Base-by-base conservation (phyloP, 2,888 invertebrate genomes). In the Machimus atricapillus region DNA sequence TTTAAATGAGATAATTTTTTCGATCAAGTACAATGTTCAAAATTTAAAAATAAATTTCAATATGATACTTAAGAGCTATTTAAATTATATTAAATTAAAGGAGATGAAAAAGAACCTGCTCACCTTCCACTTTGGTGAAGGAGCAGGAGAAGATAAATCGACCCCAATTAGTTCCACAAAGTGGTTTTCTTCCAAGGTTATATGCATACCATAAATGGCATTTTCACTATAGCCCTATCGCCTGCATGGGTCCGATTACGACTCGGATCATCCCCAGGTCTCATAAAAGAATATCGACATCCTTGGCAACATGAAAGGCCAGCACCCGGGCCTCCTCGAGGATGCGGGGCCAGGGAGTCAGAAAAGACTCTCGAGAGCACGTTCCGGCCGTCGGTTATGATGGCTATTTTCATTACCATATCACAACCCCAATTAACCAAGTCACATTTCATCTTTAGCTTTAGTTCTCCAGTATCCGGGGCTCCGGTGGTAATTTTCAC, bases 401-500 rank as follows among this genome's bases (percentile, higher is more conserved):
- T 78, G 78, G 78, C 46, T 78, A 78, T 43, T 78, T 78, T 78
- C 78, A 78, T 78, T 78, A 78, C 78, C 78, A 78, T 78, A 78
- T 78, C 43, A 37, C 37, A 78, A 43, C 78, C 78, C 40, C 78
- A 78, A 78, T 78, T 78, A 78, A 78, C 78, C 78, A 43, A 78
- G 40, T 78, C 78, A 78, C 78, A 78, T 78, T 40, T 78, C 78
- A 78, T 78, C 78, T 78, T 78, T 78, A 78, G 40, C 78, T 78
- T 78, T 76, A 76, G 76, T 76, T 37, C 76, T 76, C n/a, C 37
- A 76, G 76, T 76, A 37, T 37, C 37, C 19, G 23, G 37, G n/a
- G 78, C 23, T 27, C 43, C 43, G 78, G 23, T 23, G 78, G 78
- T 43, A 78, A 78, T 78, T 78, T 78, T 78, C 78, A 12, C 78